Percentiles rank a stretch among this genome's conserved stretches.
Evolutionary conservation across 2,113 vertebrate genomes (phyloP).

Genomic region (Myocastor coypus): DNA sequence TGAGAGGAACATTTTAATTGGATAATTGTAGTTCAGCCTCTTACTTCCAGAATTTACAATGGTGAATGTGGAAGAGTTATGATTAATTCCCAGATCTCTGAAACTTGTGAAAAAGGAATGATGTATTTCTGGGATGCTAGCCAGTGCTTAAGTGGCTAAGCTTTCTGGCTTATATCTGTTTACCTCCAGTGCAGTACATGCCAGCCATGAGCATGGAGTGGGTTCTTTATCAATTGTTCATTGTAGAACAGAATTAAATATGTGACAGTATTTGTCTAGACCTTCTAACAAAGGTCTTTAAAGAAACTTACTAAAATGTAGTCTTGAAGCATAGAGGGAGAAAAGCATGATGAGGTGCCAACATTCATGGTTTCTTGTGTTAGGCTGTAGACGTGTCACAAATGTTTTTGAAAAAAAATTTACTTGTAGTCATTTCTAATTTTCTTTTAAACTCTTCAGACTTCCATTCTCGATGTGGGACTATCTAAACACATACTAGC

Average conservation of each 20-base stretch:
- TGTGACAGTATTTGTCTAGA: conserved; percentile 47
- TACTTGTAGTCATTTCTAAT: conserved; percentile 71
- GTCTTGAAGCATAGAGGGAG: not conserved
- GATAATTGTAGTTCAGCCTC: conserved; percentile 21
- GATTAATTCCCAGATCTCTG: conserved; percentile 31
- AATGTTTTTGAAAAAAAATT: conserved; percentile 64
- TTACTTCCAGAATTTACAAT: conserved; percentile 51
- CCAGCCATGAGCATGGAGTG: conserved; percentile 17
- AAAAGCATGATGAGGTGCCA: conserved; percentile 22
- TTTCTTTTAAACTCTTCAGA: conserved; percentile 79
- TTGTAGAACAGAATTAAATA: conserved; percentile 45
- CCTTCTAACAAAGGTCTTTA: conserved; percentile 36
- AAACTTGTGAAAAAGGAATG: conserved; percentile 47
- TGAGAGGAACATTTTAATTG: conserved; percentile 60
- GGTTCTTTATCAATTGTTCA: conserved; percentile 44
- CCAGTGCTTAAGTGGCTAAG: conserved; percentile 52
- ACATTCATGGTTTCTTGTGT: conserved; percentile 48
- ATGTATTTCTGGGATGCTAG: conserved; percentile 40
- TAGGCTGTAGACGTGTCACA: conserved; percentile 64
- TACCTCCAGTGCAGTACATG: conserved; percentile 37
- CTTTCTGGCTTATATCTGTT: conserved; percentile 58
- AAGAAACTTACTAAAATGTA: conserved; percentile 41
- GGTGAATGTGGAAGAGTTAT: conserved; percentile 1
- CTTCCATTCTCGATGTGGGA: conserved; percentile 69
- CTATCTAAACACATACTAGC: conserved; percentile 74